Evolutionary conservation across 2,113 vertebrate genomes (phyloP), one percentile per base, ranked within the genome.

Genomic region (Peromyscus maniculatus): DNA sequence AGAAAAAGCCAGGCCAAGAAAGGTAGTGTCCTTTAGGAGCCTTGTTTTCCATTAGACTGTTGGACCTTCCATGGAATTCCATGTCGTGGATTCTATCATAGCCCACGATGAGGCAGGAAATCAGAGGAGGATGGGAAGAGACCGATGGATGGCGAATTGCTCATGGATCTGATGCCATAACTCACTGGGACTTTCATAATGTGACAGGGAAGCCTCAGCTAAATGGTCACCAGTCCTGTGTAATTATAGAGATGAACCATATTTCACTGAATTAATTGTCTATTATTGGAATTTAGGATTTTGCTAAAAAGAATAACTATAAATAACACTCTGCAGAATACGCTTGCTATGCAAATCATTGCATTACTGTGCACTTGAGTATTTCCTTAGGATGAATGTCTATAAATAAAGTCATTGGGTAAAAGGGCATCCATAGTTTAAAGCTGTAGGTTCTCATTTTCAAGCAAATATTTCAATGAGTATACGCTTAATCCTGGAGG

Each of bases 351-450:
- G 59, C 28, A 96, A 89, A 82, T 75, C 46, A 88, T 86, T 91
- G 36, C n/a, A 62, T 89, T 66, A 19, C 67, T 95, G 69, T 77
- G 66, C 21, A 82, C 57, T 52, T 89, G 72, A 92, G 46, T 77
- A 96, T 93, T 96, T 95, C 74, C 79, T 95, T 67, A 92, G 90
- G 86, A 93, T 88, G 90, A 62, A 91, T 88, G 93, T 93, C 64
- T 75, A 21, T 52, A 89, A 89, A 89, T 89, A 87, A 83, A 91
- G 67, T 95, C 86, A 89, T 21, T 96, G 82, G 59, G 66, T 94
- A 93, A 95, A 90, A 97, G 75, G 31, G 49, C 39, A 92, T 67
- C 92, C 69, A 78, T 91, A 94, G 78, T 95, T 96, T 93, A 97
- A 92, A 52, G 80, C 33, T 36, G 59, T 87, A 77, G 46, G 72